A percentile compares a stretch with the other conserved stretches of the same genome.
phyloP scores from a whole-genome alignment of 2,888 invertebrate species.

The Nymphalis urticae region DNA sequence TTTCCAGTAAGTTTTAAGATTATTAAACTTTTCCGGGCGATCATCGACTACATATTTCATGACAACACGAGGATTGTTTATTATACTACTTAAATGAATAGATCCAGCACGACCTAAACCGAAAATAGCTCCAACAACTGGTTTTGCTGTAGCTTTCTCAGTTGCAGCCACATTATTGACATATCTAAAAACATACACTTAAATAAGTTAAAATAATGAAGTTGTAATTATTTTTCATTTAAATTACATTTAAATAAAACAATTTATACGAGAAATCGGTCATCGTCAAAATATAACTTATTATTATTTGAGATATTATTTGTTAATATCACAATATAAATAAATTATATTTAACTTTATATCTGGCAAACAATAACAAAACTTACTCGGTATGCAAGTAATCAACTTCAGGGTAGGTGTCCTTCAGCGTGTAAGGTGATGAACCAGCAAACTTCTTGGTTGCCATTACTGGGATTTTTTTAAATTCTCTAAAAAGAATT shows the following conservation, averaged over 20 bases:
- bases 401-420: conserved; percentile 67
- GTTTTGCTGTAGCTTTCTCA: conserved; percentile 44
- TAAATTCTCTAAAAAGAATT: background rate
- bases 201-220: background rate
- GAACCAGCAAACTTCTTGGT: conserved; percentile 74
- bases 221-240: no score
- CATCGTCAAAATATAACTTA: no score
- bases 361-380: background rate
- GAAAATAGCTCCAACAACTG: conserved; percentile 78
- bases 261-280: no score
- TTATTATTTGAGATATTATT: no score
- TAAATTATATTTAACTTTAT: no score
- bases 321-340: no score
- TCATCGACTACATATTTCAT: conserved; percentile 83
- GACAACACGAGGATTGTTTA: conserved; percentile 70
- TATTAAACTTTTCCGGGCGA: conserved; percentile 62
- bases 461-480: conserved; percentile 62
- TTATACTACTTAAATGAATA: conserved; percentile 79
- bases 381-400: conserved; percentile 74
- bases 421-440: conserved; percentile 70
- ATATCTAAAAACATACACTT: conserved; percentile 54
- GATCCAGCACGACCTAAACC: conserved; percentile 83
- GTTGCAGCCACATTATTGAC: conserved; percentile 60
- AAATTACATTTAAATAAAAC: no score
- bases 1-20: conserved; percentile 75